Evolutionary conservation across 2,113 vertebrate species (phyloP), one percentile per base, ranked within the genome.

Genomic region (Phainopepla nitens): DNA sequence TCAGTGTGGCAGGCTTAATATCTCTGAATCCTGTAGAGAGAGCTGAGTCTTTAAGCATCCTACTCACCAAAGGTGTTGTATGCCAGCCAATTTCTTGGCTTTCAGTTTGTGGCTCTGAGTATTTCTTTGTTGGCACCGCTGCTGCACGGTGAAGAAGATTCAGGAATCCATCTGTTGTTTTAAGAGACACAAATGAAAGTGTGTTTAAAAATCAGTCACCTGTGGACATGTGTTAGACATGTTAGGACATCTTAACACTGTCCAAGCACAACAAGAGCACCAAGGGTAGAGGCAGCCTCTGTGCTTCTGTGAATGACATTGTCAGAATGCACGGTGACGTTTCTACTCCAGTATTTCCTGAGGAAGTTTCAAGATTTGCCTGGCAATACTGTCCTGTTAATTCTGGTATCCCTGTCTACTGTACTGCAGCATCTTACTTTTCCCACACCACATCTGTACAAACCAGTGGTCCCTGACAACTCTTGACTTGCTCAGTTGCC

Each of bases 41-140:
- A 85, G 15, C 28, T 21, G 36, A 42, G 22, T 51, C 61, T 29
- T 66, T 72, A 36, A 89, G 42, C 31, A 68, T 19, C 12, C 13
- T 70, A 60, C 98, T 98, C 96, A 99, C 99, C 98, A 99, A 96
- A 49, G 98, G 98, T 29, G 94, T 88, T 8, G 98, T 97, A 39
- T 98, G 80, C 99, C 99, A 99, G 79, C 99, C 99, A 41, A 99
- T 98, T 97, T 99, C 98, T 77, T 99, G 99, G 91, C 98, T 98
- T 96, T 98, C 98, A 3, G 99, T 99, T 96, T 98, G 97, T 36
- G 99, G 98, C 86, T 94, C 91, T 10, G 95, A 22, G 25, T 99
- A 99, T 93, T 99, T 99, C 96, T 98, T 98, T n/a, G 95, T 98
- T 45, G 99, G 99, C 72, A 97, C 98, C 84, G 96, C 84, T 21